A percentile compares a stretch with the other conserved stretches of the same genome.
Conservation (phyloP, 2,888 invertebrate species). For the Cryptus viduatorius region DNA sequence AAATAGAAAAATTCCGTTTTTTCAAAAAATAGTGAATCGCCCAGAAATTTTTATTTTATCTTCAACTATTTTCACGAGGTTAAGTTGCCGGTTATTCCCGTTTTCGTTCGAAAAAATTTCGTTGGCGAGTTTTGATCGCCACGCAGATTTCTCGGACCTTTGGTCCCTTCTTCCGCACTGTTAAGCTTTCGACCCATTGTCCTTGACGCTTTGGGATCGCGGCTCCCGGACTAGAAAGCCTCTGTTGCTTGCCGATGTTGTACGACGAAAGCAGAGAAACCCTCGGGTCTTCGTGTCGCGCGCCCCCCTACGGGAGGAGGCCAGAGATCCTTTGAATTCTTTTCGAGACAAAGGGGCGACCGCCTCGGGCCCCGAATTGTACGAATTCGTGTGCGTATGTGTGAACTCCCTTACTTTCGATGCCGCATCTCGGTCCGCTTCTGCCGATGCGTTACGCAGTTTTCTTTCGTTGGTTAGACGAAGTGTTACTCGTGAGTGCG, state of each 20-base stretch:
- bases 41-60: not conserved
- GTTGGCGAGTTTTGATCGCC: not conserved
- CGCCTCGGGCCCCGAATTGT: slow-evolving; percentile 53
- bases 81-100: not conserved
- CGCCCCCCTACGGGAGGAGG: slow-evolving; percentile 35
- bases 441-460: slow-evolving; percentile 48
- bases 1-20: not conserved
- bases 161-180: slow-evolving; percentile 67
- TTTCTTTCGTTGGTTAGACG: slow-evolving; percentile 24
- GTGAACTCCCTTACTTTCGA: slow-evolving; percentile 41
- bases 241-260: slow-evolving; percentile 6
- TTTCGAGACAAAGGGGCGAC: slow-evolving; percentile 61
- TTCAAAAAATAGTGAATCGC: not conserved
- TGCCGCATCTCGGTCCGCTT: not conserved
- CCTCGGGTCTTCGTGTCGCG: slow-evolving; percentile 67
- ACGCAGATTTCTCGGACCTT: slow-evolving; percentile 6
- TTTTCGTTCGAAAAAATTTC: not conserved
- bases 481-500: slow-evolving; percentile 11
- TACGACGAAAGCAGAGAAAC: slow-evolving; percentile 42
- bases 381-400: slow-evolving; percentile 16
- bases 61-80: not conserved
- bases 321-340: slow-evolving; percentile 64
- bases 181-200: slow-evolving; percentile 70
- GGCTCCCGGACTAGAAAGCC: slow-evolving; percentile 14
- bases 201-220: slow-evolving; percentile 59